A percentile compares a stretch with the other conserved stretches of the same genome.
Evolutionary conservation across 2,113 vertebrate genomes (phyloP).

Genomic region (Pluvianellus socialis): DNA sequence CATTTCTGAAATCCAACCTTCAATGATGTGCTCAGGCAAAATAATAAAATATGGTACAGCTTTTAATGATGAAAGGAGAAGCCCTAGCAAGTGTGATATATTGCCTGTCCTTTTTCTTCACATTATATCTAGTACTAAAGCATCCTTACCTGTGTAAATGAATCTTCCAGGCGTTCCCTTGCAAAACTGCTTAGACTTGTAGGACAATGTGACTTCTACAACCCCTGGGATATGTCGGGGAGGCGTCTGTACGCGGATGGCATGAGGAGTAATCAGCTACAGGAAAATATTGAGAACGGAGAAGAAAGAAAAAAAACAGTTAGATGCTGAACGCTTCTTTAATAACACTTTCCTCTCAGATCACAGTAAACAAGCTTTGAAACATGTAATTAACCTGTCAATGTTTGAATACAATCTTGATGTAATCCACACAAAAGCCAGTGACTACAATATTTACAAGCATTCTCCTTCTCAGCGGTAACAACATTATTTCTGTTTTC

Average conservation of each 20-base stretch:
- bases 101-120: neutral
- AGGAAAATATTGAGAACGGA: slow-evolving; percentile 53
- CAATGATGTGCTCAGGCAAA: neutral
- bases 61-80: neutral
- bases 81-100: neutral
- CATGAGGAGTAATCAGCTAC: slow-evolving; percentile 96
- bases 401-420: slow-evolving; percentile 64
- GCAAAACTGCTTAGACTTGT: slow-evolving; percentile 99
- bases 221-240: slow-evolving; percentile 98
- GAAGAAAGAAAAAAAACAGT: neutral
- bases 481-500: slow-evolving; percentile 67
- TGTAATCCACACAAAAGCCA: slow-evolving; percentile 63
- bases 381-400: slow-evolving; percentile 76
- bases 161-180: slow-evolving; percentile 99
- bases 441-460: slow-evolving; percentile 71
- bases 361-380: slow-evolving; percentile 76
- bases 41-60: neutral
- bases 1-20: neutral
- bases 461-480: neutral
- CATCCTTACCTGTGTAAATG: slow-evolving; percentile 95
- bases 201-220: slow-evolving; percentile 98
- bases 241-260: slow-evolving; percentile 97
- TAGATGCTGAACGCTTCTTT: slow-evolving; percentile 50
- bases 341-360: slow-evolving; percentile 58
- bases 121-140: neutral